Conservation (phyloP, 2,113 vertebrate species). For the Panthera leo region DNA sequence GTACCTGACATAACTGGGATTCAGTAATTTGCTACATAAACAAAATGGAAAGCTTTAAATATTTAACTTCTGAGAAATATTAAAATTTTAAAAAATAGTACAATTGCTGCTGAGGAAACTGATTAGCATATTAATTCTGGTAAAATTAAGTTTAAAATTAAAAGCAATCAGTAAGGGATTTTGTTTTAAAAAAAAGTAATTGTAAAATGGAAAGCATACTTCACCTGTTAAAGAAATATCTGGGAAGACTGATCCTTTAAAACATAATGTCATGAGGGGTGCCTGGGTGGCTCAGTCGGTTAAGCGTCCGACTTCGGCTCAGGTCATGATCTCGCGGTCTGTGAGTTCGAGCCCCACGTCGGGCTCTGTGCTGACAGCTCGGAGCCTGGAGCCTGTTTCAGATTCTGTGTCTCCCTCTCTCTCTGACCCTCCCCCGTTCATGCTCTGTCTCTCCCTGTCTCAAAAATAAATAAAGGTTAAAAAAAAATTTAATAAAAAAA, state of each 20-base stretch:
- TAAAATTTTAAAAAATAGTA: background rate
- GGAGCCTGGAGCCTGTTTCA: no score
- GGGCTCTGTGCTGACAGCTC: no score
- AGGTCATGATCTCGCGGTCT: no score
- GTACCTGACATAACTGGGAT: background rate
- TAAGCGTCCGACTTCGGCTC: no score
- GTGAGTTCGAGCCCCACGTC: no score
- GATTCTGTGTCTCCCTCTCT: no score
- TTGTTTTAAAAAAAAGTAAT: background rate
- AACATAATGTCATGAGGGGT: background rate
- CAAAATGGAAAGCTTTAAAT: background rate
- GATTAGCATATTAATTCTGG: background rate
- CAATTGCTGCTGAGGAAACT: background rate
- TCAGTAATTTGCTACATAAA: background rate
- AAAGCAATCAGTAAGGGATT: background rate
- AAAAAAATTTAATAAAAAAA: no score
- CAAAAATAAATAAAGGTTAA: no score
- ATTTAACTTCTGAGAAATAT: background rate
- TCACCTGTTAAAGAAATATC: background rate
- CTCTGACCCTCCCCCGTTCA: no score
- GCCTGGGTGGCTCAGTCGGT: no score
- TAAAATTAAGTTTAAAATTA: conserved; percentile 30
- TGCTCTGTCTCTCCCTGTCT: no score
- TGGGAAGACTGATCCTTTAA: background rate
- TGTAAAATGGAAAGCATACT: background rate